Conservation (phyloP, 2,797 vertebrate species). For the Crenichthys baileyi region DNA sequence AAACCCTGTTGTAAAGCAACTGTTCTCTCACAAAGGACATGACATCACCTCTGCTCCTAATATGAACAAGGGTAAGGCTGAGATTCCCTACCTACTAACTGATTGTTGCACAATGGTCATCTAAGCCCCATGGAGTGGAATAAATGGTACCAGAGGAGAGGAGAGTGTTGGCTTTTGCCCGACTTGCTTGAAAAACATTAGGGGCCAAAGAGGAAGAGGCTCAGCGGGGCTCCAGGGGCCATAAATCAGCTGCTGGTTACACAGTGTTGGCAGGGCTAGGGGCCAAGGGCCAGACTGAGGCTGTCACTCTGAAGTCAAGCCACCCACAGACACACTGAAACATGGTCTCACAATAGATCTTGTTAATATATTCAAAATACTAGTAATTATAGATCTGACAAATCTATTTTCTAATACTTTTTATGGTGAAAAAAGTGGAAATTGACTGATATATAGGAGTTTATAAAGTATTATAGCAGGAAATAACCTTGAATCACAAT, state of each 20-base stretch:
- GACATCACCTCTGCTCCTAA: not conserved
- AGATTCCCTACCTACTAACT: conserved; percentile 18
- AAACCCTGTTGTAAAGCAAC: not conserved
- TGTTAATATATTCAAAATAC: conserved; percentile 6
- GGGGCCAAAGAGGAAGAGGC: conserved; percentile 85
- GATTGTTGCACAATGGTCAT: conserved; percentile 25
- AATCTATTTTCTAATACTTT: not conserved
- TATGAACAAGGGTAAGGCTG: not conserved
- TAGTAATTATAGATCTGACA: not conserved
- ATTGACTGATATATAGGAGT: not conserved
- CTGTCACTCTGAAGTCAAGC: conserved; percentile 72
- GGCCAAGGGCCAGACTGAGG: conserved; percentile 64
- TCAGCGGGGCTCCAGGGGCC: conserved; percentile 80
- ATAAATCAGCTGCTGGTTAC: conserved; percentile 90
- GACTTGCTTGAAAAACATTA: conserved; percentile 88
- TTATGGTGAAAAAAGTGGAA: not conserved
- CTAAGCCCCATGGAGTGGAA: conserved; percentile 32
- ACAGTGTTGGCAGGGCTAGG: conserved; percentile 72
- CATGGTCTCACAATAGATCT: conserved; percentile 12
- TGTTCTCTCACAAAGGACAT: not conserved
- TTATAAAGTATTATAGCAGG: not conserved
- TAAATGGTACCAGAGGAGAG: conserved; percentile 35
- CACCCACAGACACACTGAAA: conserved; percentile 55
- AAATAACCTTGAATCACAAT: not conserved
- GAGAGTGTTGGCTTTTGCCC: conserved; percentile 67